phyloP scores from a whole-genome alignment of 2,888 invertebrate genomes.

The Agrilus biguttatus region DNA sequence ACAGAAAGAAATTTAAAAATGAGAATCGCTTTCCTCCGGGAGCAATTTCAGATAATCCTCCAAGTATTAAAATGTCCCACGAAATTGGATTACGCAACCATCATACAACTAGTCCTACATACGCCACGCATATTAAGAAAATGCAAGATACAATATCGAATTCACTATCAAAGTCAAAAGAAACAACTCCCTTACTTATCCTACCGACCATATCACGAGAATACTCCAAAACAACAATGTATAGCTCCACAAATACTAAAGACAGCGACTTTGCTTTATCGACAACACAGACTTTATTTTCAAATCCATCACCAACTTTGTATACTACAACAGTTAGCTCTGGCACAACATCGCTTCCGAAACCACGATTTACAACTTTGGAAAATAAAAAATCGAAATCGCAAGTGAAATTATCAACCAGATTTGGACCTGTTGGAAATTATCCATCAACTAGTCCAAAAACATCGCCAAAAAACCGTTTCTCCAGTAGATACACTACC shows the following conservation, averaged over 20 bases:
- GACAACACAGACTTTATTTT: neutral
- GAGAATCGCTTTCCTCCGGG: neutral
- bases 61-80: no score
- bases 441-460: constrained; percentile 2
- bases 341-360: neutral
- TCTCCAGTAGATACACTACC: neutral
- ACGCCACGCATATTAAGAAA: constrained; percentile 1
- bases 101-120: constrained; percentile 12
- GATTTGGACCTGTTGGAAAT: constrained; percentile 2
- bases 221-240: constrained; percentile 14
- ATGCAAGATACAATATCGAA: neutral
- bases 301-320: constrained; percentile 4
- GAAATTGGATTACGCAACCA: neutral
- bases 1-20: neutral
- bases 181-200: neutral
- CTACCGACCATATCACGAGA: constrained; percentile 1
- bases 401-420: neutral
- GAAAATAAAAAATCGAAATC: constrained; percentile 2
- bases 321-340: constrained; percentile 1
- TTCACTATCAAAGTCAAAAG: neutral
- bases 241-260: constrained; percentile 26
- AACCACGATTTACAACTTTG: neutral
- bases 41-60: no score
- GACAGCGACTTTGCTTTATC: constrained; percentile 14
- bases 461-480: constrained; percentile 1